Conservation (phyloP, 2,888 invertebrate species). For the Keiferia lycopersicella region DNA sequence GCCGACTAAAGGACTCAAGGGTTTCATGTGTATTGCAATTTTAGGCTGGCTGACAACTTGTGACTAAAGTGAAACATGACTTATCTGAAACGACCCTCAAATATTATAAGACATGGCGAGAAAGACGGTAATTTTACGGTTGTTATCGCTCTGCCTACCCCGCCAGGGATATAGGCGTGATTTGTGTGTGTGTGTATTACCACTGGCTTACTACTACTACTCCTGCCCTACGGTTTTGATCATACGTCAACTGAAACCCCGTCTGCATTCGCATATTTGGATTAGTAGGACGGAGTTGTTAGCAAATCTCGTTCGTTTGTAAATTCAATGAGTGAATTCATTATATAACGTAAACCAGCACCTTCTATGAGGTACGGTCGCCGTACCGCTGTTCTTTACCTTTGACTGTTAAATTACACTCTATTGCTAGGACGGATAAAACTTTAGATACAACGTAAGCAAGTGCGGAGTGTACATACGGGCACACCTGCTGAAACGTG, state of each 20-base stretch:
- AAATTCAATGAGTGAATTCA: slow-evolving; percentile 9
- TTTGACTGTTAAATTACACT: not conserved
- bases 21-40: too few relatives aligned
- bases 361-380: slow-evolving; percentile 5
- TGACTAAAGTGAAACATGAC: too few relatives aligned
- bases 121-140: too few relatives aligned
- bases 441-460: not conserved
- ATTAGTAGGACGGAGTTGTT: slow-evolving; percentile 7
- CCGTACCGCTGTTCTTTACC: not conserved
- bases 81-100: too few relatives aligned
- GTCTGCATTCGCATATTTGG: slow-evolving; percentile 1
- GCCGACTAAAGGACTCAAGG: too few relatives aligned
- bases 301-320: slow-evolving; percentile 7
- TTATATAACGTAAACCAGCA: slow-evolving; percentile 4
- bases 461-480: not conserved
- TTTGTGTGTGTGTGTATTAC: too few relatives aligned
- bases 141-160: too few relatives aligned
- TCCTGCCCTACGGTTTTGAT: not conserved
- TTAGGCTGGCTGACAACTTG: too few relatives aligned
- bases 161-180: too few relatives aligned
- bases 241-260: not conserved
- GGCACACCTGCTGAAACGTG: slow-evolving; percentile 26
- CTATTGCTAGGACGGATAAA: not conserved
- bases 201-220: too few relatives aligned
- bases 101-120: too few relatives aligned